Base-by-base conservation (phyloP, 2,888 invertebrate species). In the Temnothorax unifasciatus region DNA sequence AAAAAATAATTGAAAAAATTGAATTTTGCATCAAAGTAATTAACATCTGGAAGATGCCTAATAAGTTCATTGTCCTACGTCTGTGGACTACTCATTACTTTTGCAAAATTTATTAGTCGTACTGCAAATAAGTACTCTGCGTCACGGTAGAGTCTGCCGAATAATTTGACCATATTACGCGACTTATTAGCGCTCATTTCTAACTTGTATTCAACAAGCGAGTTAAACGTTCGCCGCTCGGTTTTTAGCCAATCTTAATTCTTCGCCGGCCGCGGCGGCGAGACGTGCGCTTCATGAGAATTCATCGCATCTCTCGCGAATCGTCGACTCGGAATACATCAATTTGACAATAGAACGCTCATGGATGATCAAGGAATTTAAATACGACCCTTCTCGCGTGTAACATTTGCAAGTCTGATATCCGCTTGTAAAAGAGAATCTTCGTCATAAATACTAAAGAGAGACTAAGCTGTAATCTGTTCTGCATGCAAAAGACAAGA, bases 241-340 rank as follows among this genome's bases (percentile, higher is more conserved):
- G 52, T 82, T 73, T 57, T 59, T 57, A 41, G 15, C 41, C 75
- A 57, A 63, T 64, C 76, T 47, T 29, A 52, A 69, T 34, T 57
- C 79, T 29, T 54, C 57, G 38, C 75, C 8, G 57, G 21, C 21
- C 21, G 21, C 21, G 3, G 3, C 64, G 44, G 15, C 34, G 83
- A 68, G 52, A 86, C 64, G 59, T 52, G 47, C 64, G 13, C 50
- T 63, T 63, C 41, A 71, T 47, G 64, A 41, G 25, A 50, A 82
- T 79, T 69, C 41, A 25, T 75, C 47, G 18, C 75, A 75, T 41
- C 52, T 15, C 25, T 68, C 41, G 9, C 52, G 29, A 25, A 1
- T 25, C 6, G 3, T 9, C 25, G 52, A 68, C 29, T 25, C 34
- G 44, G 25, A 54, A 68, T 52, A 76, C 5, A 41, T 77, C n/a